Evolutionary conservation across 2,113 vertebrate species (phyloP), one percentile per base, ranked within the genome.

Genomic region (Planiliza haematocheilus): DNA sequence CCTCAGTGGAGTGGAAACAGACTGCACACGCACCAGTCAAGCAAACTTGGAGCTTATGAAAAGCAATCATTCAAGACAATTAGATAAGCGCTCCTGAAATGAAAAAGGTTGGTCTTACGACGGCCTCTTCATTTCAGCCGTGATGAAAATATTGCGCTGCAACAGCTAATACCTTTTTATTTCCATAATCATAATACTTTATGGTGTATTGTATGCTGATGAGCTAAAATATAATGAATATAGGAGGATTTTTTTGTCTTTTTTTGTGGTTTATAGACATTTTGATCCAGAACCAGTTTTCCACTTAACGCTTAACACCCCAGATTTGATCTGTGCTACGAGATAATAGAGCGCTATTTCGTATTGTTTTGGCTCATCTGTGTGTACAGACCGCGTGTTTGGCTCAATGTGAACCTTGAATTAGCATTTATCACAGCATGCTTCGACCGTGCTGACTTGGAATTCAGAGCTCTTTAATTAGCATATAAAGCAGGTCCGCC

Each of bases 391-490:
- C 13, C 56, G 16, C 34, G 13, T 16, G 10, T n/a, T 59, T 39
- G 39, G 7, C 4, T 45, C 34, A 16, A n/a, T 49, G 20, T 39
- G 16, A 37, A 65, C 13, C 3, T 34, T n/a, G 4, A 37, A 34
- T 51, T 20, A 18, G 16, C 6, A 45, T 81, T 67, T 30, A 24
- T 63, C 34, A 16, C 30, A 7, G 7, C 14, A 56, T 24, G 58
- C 17, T 39, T 62, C 13, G 17, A 42, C 14, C 51, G n/a, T 24
- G 14, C 37, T 36, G 42, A 59, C 8, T 13, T 58, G 14, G 10
- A 69, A 60, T 74, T 58, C 36, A 64, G 69, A 59, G 51, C 18
- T 37, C 18, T 51, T 63, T 24, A 86, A 30, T 78, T 79, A 65
- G 37, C 74, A 74, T 77, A 68, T 52, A 55, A 75, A 86, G 55